phyloP scores from a whole-genome alignment of 2,797 vertebrate species.

The Ficedula albicollis region DNA sequence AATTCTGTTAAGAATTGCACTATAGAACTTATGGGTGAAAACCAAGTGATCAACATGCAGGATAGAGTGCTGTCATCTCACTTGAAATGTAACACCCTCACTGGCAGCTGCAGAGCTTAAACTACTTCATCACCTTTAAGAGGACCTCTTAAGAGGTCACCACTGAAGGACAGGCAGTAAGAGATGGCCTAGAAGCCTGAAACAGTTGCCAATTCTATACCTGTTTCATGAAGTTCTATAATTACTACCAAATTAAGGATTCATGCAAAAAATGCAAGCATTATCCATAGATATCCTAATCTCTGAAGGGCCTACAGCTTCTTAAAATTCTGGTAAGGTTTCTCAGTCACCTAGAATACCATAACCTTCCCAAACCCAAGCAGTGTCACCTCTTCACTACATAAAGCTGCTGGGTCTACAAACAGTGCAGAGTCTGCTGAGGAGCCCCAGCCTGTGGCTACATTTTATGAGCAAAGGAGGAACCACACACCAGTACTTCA shows the following conservation, averaged over 20 bases:
- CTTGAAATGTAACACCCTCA: slow-evolving; percentile 9
- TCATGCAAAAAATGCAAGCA: neutral
- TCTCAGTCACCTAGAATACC: neutral
- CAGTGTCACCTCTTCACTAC: neutral
- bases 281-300: neutral
- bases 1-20: neutral
- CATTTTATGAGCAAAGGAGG: neutral
- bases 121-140: slow-evolving; percentile 11
- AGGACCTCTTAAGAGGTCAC: neutral
- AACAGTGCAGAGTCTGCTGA: neutral
- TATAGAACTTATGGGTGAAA: neutral
- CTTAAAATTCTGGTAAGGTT: neutral
- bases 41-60: neutral
- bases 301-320: neutral
- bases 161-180: neutral
- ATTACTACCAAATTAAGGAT: neutral
- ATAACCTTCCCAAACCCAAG: neutral
- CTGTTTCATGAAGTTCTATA: neutral
- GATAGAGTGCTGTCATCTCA: neutral
- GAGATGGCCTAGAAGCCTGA: neutral
- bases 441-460: neutral
- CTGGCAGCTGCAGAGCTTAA: slow-evolving; percentile 16
- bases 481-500: neutral
- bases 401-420: neutral
- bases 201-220: neutral